A percentile compares a stretch with the other conserved stretches of the same genome.
These are phyloP conservation scores for Argynnis bischoffii DNA, from an alignment of 2,888 invertebrate genomes.

Conservation along the genomic window DNA sequence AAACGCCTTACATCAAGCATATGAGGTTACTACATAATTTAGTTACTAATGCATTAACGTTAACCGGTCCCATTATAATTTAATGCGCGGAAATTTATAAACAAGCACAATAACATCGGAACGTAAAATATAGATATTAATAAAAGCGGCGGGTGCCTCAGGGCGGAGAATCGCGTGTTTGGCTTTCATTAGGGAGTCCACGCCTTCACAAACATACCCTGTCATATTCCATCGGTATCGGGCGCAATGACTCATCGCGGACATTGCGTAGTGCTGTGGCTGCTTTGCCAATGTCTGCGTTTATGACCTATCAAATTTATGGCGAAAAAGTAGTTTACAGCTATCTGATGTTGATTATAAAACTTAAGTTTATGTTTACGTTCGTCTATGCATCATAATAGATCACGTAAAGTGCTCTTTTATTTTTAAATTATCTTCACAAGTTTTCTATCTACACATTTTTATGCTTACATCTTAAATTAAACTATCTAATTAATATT, in stretches of 20 bases:
- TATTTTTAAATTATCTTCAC: not conserved
- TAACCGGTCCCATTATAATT: constrained; percentile 23
- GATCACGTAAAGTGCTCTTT: not conserved
- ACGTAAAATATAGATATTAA: constrained; percentile 44
- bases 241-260: constrained; percentile 31
- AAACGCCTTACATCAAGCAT: not conserved
- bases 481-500: no score
- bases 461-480: no score
- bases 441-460: no score
- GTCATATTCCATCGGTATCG: constrained; percentile 41
- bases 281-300: constrained; percentile 13
- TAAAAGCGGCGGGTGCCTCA: constrained; percentile 41
- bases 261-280: constrained; percentile 20
- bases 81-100: constrained; percentile 32
- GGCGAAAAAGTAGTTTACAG: constrained; percentile 23
- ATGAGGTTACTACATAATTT: constrained; percentile 1
- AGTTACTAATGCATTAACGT: constrained; percentile 19
- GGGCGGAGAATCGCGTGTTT: constrained; percentile 73
- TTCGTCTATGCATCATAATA: not conserved
- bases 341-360: constrained; percentile 24
- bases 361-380: constrained; percentile 14
- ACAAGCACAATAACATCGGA: constrained; percentile 25
- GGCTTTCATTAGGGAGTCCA: constrained; percentile 70
- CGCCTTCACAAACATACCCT: constrained; percentile 51
- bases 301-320: constrained; percentile 29